Conservation (phyloP, 2,797 vertebrate genomes). For the Hypotaenidia philippensis region DNA sequence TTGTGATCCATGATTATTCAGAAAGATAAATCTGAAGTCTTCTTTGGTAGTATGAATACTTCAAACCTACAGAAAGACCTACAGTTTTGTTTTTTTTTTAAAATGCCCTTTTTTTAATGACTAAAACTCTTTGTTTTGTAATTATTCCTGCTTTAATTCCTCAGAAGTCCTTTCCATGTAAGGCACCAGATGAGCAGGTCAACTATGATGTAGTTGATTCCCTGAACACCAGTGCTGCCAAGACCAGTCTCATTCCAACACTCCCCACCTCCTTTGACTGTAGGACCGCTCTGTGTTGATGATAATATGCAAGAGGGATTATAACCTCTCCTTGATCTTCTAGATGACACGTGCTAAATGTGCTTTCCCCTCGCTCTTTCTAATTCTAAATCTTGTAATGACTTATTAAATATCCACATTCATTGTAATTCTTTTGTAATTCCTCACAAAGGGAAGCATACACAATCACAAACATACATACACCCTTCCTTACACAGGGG, state of each 20-base stretch:
- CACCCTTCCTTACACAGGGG: not conserved
- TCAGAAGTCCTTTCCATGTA: not conserved
- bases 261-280: not conserved
- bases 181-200: not conserved
- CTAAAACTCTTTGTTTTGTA: not conserved
- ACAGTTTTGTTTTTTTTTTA: not conserved
- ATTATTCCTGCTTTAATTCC: not conserved
- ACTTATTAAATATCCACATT: not conserved
- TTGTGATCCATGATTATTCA: not conserved
- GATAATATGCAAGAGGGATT: not conserved
- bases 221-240: not conserved
- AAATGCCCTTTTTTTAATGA: too few species aligned
- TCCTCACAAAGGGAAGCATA: not conserved
- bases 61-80: not conserved
- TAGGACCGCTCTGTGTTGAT: not conserved
- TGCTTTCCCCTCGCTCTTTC: not conserved
- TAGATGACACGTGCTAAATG: not conserved
- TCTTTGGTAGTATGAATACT: not conserved
- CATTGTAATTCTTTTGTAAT: not conserved
- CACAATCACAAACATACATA: not conserved
- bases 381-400: not conserved
- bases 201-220: not conserved
- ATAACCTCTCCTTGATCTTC: not conserved
- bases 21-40: not conserved
- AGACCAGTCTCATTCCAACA: not conserved